These are phyloP conservation scores for Pardosa pseudoannulata DNA, from an alignment of 2,888 invertebrate species.

Conservation along the genomic window DNA sequence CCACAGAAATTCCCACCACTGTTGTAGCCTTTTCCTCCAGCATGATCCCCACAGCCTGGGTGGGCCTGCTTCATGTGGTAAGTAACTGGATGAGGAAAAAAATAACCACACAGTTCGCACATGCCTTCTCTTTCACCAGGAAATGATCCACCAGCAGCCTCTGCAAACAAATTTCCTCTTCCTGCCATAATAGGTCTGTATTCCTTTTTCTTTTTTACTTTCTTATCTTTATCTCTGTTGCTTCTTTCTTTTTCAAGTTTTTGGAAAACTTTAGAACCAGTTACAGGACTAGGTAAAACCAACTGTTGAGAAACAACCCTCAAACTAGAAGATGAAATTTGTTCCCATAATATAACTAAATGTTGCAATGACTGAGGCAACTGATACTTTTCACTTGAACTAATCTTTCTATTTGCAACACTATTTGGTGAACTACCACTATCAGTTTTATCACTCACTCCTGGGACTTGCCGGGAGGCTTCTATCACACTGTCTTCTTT, in stretches of 20 bases:
- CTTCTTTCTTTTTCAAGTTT: slow-evolving; percentile 78
- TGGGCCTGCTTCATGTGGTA: slow-evolving; percentile 94
- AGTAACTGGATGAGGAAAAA: slow-evolving; percentile 84
- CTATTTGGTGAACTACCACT: slow-evolving; percentile 28
- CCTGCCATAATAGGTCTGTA: slow-evolving; percentile 77
- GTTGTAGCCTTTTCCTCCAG: slow-evolving; percentile 93
- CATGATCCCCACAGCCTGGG: slow-evolving; percentile 92
- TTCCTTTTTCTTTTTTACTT: slow-evolving; percentile 81
- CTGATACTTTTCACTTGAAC: slow-evolving; percentile 73
- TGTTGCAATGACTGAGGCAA: slow-evolving; percentile 92
- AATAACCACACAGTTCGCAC: slow-evolving; percentile 91
- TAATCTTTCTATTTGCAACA: slow-evolving; percentile 32
- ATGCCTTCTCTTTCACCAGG: slow-evolving; percentile 78
- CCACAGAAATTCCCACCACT: slow-evolving; percentile 91
- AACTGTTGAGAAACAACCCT: slow-evolving; percentile 82
- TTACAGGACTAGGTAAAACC: slow-evolving; percentile 81
- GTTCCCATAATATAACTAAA: slow-evolving; percentile 92
- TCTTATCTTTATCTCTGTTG: slow-evolving; percentile 77
- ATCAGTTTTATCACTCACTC: slow-evolving; percentile 48
- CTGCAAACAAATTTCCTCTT: slow-evolving; percentile 76
- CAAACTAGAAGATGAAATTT: slow-evolving; percentile 82
- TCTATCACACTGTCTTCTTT: slow-evolving; percentile 73
- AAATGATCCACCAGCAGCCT: slow-evolving; percentile 75
- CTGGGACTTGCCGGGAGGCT: slow-evolving; percentile 50
- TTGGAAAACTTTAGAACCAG: slow-evolving; percentile 77